Evolutionary conservation across 2,888 invertebrate species (phyloP), one percentile per base, ranked within the genome.

Genomic region (Gryllus longicercus): DNA sequence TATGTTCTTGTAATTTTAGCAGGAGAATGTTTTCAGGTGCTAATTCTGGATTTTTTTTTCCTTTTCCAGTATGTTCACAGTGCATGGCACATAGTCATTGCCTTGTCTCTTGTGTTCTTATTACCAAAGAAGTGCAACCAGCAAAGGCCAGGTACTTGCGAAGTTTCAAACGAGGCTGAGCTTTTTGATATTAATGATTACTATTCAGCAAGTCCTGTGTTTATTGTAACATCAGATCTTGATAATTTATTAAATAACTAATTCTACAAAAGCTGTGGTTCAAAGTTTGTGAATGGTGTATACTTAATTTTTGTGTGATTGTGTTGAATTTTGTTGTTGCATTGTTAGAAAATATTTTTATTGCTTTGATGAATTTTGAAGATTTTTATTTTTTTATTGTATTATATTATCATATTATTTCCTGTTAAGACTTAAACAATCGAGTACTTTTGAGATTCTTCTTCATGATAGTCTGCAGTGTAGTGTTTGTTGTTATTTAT

Each of bases 11-110:
- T 8, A 8, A 38, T 38, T 50, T 78, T 50, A 18, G 78, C 18
- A 50, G 16, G 23, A 38, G 38, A 38, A 38, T 38, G 8, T 1
- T 38, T 38, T 38, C 8, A 8, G 1, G 11, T 21, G 38, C 23
- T 18, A 63, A 63, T 51, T 25, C 14, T 51, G n/a, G n/a, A 51
- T 21, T 50, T 51, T 50, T 74, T 76, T 74, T 75, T 63, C 63
- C 5, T 78, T 21, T 78, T 80, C 5, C 87, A 90, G 86, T 91
- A 89, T 83, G 88, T 90, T 23, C 91, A 91, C 85, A 91, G 91
- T 84, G 87, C 87, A 25, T 91, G 91, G 91, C 91, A 91, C 84
- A 88, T 89, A 75, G 87, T 89, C 78, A 90, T 91, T 85, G 90
- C 91, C 4, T 83, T 89, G 75, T 90, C 89, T 14, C 86, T 91